phyloP scores from a whole-genome alignment of 2,888 invertebrate species.

The Tachina grossa region DNA sequence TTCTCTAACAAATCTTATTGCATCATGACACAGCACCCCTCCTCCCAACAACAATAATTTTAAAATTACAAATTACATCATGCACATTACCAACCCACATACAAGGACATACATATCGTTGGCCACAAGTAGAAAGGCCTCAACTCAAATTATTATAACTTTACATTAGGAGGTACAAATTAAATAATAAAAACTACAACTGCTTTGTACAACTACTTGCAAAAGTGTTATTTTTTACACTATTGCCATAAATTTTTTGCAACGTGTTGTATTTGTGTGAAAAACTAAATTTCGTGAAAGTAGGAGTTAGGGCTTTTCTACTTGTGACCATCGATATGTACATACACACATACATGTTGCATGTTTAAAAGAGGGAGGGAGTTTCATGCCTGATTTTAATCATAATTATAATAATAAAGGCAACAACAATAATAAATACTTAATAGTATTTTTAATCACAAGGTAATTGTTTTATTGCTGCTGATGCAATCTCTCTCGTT shows the following conservation, averaged over 20 bases:
- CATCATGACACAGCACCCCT: background rate
- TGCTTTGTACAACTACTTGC: no score
- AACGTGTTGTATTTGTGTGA: no score
- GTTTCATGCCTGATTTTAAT: slow-evolving; percentile 48
- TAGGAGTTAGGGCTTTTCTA: no score
- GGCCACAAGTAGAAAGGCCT: no score
- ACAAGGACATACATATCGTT: background rate
- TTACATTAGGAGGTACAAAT: no score
- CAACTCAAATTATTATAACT: no score
- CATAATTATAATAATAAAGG: slow-evolving; percentile 44
- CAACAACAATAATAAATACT: slow-evolving; percentile 35
- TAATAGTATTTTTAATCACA: slow-evolving; percentile 52
- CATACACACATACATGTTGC: background rate
- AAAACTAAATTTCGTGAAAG: no score
- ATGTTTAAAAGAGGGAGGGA: slow-evolving; percentile 39
- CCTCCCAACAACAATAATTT: slow-evolving; percentile 17
- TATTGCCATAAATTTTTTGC: no score
- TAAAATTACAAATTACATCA: slow-evolving; percentile 64
- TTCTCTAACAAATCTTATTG: slow-evolving; percentile 32
- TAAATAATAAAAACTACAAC: no score
- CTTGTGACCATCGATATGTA: no score
- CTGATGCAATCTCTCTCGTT: slow-evolving; percentile 59
- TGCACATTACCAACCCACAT: background rate
- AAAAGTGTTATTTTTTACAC: no score
- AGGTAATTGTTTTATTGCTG: slow-evolving; percentile 69